These are phyloP conservation scores for Siphamia tubifer DNA, from an alignment of 2,113 vertebrate genomes.

Conservation along the genomic window DNA sequence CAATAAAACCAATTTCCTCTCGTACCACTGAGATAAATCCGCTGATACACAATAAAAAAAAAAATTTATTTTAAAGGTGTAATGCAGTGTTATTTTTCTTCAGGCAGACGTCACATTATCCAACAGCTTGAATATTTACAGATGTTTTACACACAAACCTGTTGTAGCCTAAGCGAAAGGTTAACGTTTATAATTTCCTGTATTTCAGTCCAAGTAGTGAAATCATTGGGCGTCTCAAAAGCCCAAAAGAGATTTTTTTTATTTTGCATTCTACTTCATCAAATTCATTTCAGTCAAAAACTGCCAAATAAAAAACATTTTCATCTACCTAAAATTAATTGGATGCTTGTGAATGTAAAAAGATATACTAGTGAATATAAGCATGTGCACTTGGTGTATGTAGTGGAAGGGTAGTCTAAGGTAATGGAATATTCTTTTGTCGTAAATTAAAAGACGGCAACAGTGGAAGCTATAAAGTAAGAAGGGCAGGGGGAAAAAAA, in stretches of 20 bases:
- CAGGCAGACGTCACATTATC: constrained; percentile 40
- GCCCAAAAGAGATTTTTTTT: no score
- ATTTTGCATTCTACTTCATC: no score
- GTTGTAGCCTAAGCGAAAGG: not conserved
- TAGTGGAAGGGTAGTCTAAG: no score
- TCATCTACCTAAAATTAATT: no score
- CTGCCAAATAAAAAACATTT: no score
- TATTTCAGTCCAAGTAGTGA: no score
- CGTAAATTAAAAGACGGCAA: not conserved
- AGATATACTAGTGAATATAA: no score
- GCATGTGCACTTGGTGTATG: no score
- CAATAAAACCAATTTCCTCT: not conserved
- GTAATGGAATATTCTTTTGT: constrained; percentile 5
- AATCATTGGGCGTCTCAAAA: constrained; percentile 27
- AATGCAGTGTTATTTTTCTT: not conserved
- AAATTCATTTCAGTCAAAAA: no score
- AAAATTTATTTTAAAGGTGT: not conserved
- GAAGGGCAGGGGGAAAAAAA: not conserved
- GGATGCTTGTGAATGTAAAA: no score
- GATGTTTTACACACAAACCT: constrained; percentile 10
- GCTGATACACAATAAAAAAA: not conserved
- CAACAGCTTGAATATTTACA: constrained; percentile 28
- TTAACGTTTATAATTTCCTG: not conserved
- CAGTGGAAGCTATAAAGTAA: not conserved
- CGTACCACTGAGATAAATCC: not conserved